phyloP scores from a whole-genome alignment of 1,140 invertebrate genomes.

The Vollenhovia emeryi region DNA sequence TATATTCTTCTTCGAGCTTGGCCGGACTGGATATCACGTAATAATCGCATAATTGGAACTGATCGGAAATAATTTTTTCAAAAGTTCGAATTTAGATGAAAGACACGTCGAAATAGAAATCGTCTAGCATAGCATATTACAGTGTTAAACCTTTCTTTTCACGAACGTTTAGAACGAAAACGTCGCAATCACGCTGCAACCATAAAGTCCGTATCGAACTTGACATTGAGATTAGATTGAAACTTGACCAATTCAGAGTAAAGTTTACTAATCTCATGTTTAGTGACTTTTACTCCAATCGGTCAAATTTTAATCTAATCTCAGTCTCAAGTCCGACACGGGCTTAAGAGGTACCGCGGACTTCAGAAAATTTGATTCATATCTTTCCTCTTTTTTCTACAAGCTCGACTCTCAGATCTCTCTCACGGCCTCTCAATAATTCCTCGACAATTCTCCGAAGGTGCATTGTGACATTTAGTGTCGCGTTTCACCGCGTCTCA shows the following conservation, averaged over 20 bases:
- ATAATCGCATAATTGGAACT: not conserved
- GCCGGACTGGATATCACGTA: not conserved
- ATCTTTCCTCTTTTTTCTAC: not conserved
- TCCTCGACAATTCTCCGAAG: not conserved
- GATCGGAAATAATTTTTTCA: not conserved
- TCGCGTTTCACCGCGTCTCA: not conserved
- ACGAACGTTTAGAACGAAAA: not conserved
- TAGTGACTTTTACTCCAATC: too few relatives aligned
- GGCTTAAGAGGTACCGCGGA: not conserved
- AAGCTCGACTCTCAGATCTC: not conserved
- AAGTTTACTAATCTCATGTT: too few relatives aligned
- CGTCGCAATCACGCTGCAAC: not conserved
- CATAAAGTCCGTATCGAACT: too few relatives aligned
- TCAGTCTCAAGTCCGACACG: too few relatives aligned
- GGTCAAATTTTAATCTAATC: too few relatives aligned
- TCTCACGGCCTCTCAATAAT: not conserved
- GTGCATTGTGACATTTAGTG: constrained; percentile 19
- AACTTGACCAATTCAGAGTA: too few relatives aligned
- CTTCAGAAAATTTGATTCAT: not conserved
- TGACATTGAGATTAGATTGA: too few relatives aligned
- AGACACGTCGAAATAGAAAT: not conserved
- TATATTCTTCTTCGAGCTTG: not conserved
- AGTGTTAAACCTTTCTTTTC: not conserved
- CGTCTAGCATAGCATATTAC: too few relatives aligned
- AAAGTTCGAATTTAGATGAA: not conserved